Conservation (phyloP, 2,113 vertebrate genomes). For the Ctenomys sociabilis region DNA sequence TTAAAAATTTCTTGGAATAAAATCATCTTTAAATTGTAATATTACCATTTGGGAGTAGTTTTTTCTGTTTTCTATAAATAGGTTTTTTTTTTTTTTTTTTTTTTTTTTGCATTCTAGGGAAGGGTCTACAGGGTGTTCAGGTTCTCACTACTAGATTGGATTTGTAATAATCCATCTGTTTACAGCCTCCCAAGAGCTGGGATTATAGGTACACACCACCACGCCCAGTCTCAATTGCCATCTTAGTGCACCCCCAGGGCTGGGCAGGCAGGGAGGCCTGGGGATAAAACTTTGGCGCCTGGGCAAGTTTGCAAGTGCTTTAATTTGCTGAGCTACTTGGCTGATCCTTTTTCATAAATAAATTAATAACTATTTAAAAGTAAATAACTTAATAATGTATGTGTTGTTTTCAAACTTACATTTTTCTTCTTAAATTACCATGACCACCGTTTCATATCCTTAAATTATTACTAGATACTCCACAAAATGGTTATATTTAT, state of each 20-base stretch:
- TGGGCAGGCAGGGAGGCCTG: no score
- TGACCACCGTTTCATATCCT: neutral
- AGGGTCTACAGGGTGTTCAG: no score
- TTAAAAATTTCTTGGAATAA: neutral
- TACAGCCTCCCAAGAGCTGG: no score
- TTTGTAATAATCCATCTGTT: no score
- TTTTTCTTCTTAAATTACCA: neutral
- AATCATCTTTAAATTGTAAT: constrained; percentile 20
- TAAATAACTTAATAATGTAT: neutral
- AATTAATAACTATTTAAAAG: constrained; percentile 38
- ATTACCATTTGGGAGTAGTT: neutral
- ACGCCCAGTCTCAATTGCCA: no score
- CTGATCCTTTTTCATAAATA: neutral
- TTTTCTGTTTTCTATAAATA: neutral
- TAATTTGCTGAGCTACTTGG: no score
- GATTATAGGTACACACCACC: no score
- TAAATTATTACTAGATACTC: constrained; percentile 36
- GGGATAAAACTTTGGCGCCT: no score
- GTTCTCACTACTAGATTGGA: no score
- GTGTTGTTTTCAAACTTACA: neutral
- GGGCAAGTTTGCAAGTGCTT: no score
- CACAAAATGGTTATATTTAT: neutral
- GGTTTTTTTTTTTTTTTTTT: neutral
- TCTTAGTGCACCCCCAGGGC: no score
- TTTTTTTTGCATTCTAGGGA: no score